These are phyloP conservation scores for Cydia splendana DNA, from an alignment of 1,140 invertebrate genomes.

Conservation along the genomic window DNA sequence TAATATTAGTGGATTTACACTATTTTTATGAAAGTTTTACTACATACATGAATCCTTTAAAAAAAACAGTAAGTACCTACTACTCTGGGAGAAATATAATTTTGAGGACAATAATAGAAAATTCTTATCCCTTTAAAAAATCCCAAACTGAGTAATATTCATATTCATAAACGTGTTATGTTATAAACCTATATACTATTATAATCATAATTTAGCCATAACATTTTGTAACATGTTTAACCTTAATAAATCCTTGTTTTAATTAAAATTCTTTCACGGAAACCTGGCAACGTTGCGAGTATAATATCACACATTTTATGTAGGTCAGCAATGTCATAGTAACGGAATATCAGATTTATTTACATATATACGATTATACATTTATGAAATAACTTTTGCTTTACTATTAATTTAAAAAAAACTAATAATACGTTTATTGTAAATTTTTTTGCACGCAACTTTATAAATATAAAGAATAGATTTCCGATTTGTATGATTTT, in stretches of 20 bases:
- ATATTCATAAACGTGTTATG: too few species aligned
- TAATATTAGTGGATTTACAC: too few species aligned
- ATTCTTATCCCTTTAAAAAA: too few species aligned
- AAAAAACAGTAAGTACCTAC: too few species aligned
- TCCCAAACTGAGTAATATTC: too few species aligned
- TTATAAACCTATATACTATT: not conserved
- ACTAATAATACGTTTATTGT: not conserved
- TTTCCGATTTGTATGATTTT: too few species aligned
- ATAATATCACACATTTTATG: not conserved
- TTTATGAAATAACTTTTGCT: not conserved
- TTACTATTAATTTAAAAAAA: not conserved
- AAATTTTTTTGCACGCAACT: too few species aligned
- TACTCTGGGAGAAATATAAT: too few species aligned
- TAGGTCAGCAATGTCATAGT: conserved; percentile 3
- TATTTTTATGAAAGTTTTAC: too few species aligned
- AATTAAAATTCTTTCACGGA: conserved; percentile 12
- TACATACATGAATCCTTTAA: too few species aligned
- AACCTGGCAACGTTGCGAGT: not conserved
- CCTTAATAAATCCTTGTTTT: conserved; percentile 1
- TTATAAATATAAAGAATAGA: too few species aligned
- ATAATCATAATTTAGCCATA: not conserved
- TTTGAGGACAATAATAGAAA: too few species aligned
- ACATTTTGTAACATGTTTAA: not conserved
- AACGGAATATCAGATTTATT: not conserved
- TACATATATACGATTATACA: not conserved